Evolutionary conservation across 1,140 invertebrate genomes (phyloP).

Genomic region (Mycetomoellerius zeteki): DNA sequence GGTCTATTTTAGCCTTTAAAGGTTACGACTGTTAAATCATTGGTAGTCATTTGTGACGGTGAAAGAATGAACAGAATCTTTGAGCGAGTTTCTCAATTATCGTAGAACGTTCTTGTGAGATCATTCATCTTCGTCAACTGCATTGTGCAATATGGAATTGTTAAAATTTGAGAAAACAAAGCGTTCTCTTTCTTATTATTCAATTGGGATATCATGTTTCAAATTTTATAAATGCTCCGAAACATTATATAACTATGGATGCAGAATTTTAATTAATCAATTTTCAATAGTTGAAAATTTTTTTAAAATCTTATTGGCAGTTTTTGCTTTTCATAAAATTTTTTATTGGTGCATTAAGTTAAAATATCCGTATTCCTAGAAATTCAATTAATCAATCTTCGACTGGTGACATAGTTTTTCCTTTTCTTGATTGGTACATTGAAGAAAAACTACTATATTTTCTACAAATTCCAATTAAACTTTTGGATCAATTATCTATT

Average conservation of each 20-base stretch:
- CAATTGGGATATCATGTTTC: not conserved
- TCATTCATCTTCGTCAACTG: constrained; percentile 5
- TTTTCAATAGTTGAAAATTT: not conserved
- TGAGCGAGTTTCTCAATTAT: not conserved
- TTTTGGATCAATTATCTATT: not conserved
- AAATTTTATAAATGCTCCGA: not conserved
- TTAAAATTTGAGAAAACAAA: constrained; percentile 11
- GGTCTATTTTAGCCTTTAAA: constrained; percentile 36
- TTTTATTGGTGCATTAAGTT: not conserved
- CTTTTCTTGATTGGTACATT: not conserved
- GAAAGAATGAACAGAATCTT: constrained; percentile 1
- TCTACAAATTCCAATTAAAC: constrained; percentile 3
- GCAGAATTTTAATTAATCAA: not conserved
- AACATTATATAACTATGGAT: constrained; percentile 9
- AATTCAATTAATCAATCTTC: constrained; percentile 25
- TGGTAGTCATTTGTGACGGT: not conserved
- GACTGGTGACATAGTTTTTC: not conserved
- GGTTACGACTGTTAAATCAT: constrained; percentile 42
- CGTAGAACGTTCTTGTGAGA: not conserved
- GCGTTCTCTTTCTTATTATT: constrained; percentile 19
- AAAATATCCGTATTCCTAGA: constrained; percentile 15
- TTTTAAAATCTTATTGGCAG: not conserved
- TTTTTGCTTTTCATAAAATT: constrained; percentile 2
- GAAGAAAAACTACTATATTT: constrained; percentile 6
- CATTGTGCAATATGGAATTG: not conserved